Base-by-base conservation (phyloP, 64 coral and sea anemone genomes). In the Pocillopora damicornis region DNA sequence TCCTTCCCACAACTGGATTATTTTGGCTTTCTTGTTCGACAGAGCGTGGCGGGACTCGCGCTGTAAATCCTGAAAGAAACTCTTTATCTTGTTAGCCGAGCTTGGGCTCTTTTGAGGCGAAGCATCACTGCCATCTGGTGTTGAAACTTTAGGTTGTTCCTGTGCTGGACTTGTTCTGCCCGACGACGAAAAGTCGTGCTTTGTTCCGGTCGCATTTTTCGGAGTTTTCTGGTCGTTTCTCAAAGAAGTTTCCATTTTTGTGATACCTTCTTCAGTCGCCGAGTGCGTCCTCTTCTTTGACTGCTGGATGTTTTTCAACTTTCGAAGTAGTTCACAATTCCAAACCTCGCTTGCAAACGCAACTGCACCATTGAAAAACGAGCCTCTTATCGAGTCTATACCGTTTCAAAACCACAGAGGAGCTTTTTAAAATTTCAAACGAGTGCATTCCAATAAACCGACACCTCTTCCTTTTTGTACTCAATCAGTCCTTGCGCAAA, bases 61-160 rank as follows among this genome's bases (percentile, higher is more conserved):
- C 6, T 87, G 90, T 37, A 92, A 87, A 69, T 80, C 90, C 66
- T 92, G 90, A 74, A 92, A 92, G 83, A 92, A 92, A 67, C 35
- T 87, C 69, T 87, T 92, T 8, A 92, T 11, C 58, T 37, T 87
- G 12, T 77, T 74, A 12, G 83, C 82, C 9, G 90, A 87, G 26
- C 65, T 57, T 56, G 81, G 81, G 30, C 66, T 85, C 37, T 73
- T 85, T 85, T 45, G 64, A 72, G 81, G 64, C 11, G 81, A 83
- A 11, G 63, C 12, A 22, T 66, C n/a, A 4, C 42, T 51, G 42
- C 42, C 7, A 8, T 67, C 20, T 13, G 64, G 65, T 63, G 37
- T 85, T 51, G 81, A 58, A 72, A 85, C 36, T 22, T 13, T 0
- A 58, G 35, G 20, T 65, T 23, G 61, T 83, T 71, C 38, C 13